A percentile compares a stretch with the other conserved stretches of the same genome.
Conservation (phyloP, 2,113 vertebrate species). For the Mesitornis unicolor region DNA sequence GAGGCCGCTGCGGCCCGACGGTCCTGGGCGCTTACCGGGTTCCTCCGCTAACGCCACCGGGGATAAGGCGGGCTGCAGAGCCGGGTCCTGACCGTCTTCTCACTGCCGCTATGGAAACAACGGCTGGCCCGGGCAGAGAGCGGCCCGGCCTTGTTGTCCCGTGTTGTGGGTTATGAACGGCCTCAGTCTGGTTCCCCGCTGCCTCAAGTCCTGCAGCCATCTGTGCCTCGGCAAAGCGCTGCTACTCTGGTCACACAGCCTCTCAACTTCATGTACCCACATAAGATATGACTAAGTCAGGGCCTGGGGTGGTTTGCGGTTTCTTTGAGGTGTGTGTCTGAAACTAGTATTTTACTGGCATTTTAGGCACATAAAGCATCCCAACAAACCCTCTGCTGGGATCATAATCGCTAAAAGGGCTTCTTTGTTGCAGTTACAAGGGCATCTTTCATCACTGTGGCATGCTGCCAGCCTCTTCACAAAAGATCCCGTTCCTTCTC, state of each 20-base stretch:
- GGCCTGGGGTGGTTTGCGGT: background rate
- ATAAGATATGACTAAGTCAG: fast-evolving
- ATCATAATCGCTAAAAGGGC: background rate
- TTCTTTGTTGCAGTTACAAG: background rate
- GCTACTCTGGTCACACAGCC: background rate
- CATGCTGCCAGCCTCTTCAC: background rate
- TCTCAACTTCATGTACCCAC: fast-evolving
- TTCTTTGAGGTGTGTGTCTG: background rate
- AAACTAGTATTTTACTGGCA: background rate
- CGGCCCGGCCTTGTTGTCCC: background rate
- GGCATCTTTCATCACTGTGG: background rate
- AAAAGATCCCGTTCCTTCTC: background rate
- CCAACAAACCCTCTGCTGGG: background rate
- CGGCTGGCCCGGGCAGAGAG: background rate
- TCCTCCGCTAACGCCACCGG: background rate
- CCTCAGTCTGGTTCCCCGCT: background rate
- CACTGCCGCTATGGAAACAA: background rate
- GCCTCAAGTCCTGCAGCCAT: background rate
- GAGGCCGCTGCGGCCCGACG: background rate
- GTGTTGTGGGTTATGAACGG: background rate
- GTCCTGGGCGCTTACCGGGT: background rate
- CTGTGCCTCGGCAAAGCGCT: background rate
- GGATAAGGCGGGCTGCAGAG: background rate
- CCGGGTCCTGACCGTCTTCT: background rate
- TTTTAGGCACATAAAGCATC: background rate